phyloP scores from a whole-genome alignment of 1,140 invertebrate species.

The Cotesia vestalis region DNA sequence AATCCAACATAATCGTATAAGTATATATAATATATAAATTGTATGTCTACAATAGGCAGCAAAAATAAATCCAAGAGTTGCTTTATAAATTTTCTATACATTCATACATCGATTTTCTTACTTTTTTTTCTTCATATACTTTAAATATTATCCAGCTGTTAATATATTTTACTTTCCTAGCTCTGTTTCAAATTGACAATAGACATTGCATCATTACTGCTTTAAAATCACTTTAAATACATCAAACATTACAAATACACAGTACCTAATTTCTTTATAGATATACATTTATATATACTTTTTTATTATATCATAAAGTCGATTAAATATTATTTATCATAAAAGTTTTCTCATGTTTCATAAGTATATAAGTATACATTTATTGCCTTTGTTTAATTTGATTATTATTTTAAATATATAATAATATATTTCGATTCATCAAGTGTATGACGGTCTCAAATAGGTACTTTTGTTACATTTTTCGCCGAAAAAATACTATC shows the following conservation, averaged over 20 bases:
- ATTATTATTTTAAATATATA: neutral
- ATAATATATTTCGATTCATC: neutral
- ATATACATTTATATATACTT: conserved; percentile 11
- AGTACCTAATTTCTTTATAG: neutral
- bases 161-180: neutral
- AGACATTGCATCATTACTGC: neutral
- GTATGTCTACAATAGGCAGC: neutral
- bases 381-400: conserved; percentile 2
- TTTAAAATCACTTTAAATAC: neutral
- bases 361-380: conserved; percentile 4
- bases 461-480: conserved; percentile 13
- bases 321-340: conserved; percentile 1
- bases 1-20: no score
- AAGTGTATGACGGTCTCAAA: conserved; percentile 7
- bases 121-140: neutral
- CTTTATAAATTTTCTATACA: conserved; percentile 4
- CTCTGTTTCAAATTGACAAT: neutral
- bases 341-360: neutral
- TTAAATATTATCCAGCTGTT: neutral
- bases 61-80: conserved; percentile 13
- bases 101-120: neutral
- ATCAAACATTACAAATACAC: conserved; percentile 20
- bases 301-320: conserved; percentile 1
- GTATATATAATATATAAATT: no score
- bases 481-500: neutral